Conservation (phyloP, 2,888 invertebrate genomes). For the Volucella inanis region DNA sequence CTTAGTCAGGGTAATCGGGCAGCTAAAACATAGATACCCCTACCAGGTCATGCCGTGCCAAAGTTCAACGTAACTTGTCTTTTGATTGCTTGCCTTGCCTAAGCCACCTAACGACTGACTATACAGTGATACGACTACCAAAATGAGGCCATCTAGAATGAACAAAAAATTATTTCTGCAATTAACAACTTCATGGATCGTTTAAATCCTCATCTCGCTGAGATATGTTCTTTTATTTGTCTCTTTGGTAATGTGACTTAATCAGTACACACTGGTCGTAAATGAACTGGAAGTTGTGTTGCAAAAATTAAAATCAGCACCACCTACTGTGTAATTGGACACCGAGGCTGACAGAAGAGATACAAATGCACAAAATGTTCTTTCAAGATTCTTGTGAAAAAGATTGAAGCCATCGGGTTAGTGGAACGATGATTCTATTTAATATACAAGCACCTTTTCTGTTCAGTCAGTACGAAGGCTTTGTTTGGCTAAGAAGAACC, state of each 20-base stretch:
- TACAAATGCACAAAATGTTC: neutral
- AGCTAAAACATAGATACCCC: neutral
- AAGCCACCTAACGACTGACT: too few relatives aligned
- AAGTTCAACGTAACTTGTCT: too few relatives aligned
- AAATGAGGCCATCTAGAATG: too few relatives aligned
- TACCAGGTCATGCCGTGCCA: neutral
- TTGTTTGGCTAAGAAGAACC: conserved; percentile 13
- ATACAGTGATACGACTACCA: too few relatives aligned
- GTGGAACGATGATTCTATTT: conserved; percentile 47
- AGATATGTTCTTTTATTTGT: neutral
- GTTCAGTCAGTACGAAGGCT: neutral
- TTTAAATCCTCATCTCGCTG: conserved; percentile 2
- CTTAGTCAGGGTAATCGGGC: neutral
- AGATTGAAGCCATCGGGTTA: conserved; percentile 54
- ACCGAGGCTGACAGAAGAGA: conserved; percentile 10
- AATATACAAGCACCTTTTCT: neutral
- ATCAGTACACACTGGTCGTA: neutral
- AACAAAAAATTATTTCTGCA: neutral
- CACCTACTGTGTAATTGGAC: conserved; percentile 1
- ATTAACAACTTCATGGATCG: conserved; percentile 18
- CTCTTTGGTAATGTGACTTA: neutral
- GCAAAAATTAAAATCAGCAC: neutral
- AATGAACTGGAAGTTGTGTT: neutral
- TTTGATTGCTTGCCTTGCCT: too few relatives aligned
- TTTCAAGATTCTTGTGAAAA: conserved; percentile 8